These are phyloP conservation scores for Anarrhichthys ocellatus DNA, from an alignment of 2,113 vertebrate genomes.

Conservation along the genomic window DNA sequence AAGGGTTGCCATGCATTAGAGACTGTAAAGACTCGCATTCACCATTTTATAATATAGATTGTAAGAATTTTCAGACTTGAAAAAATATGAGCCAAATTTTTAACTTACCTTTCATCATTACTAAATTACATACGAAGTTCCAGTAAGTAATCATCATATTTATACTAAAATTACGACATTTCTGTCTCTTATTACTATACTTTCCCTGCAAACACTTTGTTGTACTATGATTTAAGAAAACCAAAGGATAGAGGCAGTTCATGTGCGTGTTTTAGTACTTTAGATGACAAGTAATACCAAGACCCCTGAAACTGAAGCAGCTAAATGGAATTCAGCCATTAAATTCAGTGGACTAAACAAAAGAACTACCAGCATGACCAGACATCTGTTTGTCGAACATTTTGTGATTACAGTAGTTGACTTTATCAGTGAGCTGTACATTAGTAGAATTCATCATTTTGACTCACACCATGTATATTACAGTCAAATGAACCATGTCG, in stretches of 20 bases:
- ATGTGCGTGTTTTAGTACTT: not conserved
- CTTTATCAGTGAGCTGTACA: not conserved
- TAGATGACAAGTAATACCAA: too few relatives aligned
- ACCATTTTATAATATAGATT: not conserved
- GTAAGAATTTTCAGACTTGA: not conserved
- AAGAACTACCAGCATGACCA: too few relatives aligned
- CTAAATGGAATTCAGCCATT: too few relatives aligned
- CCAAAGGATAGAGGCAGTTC: not conserved
- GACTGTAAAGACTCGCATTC: not conserved
- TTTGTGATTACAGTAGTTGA: not conserved
- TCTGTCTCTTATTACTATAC: not conserved
- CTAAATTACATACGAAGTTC: too few relatives aligned
- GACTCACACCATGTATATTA: not conserved
- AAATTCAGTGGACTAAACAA: too few relatives aligned
- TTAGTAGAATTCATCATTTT: not conserved
- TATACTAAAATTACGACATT: not conserved
- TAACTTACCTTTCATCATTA: too few relatives aligned
- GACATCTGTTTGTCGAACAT: too few relatives aligned
- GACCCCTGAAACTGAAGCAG: too few relatives aligned
- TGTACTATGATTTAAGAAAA: not conserved
- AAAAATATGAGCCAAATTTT: not conserved
- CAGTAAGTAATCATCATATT: not conserved
- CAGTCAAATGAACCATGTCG: not conserved
- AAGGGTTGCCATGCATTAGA: slow-evolving; percentile 5
- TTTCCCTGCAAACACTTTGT: not conserved